phyloP scores from a whole-genome alignment of 2,888 invertebrate species.

The Lasius fuliginosus region DNA sequence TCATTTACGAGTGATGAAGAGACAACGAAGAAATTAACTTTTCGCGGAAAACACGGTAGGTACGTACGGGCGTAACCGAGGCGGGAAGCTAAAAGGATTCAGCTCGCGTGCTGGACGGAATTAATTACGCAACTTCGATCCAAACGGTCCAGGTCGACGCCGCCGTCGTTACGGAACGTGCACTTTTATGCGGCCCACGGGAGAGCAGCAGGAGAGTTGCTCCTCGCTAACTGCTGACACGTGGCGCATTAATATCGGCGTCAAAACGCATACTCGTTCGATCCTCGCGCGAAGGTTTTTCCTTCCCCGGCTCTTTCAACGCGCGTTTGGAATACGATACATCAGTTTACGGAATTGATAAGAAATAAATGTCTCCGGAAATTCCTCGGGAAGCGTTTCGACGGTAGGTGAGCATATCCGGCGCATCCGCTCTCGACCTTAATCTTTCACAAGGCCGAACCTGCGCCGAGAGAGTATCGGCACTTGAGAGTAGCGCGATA shows the following conservation, averaged over 20 bases:
- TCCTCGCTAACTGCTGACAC: slow-evolving; percentile 40
- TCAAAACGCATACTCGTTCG: slow-evolving; percentile 37
- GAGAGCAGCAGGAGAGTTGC: neutral
- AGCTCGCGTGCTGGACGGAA: slow-evolving; percentile 51
- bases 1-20: slow-evolving; percentile 60
- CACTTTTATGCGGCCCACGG: slow-evolving; percentile 27
- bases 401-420: neutral
- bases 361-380: slow-evolving; percentile 34
- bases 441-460: slow-evolving; percentile 44
- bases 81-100: slow-evolving; percentile 64
- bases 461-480: slow-evolving; percentile 23
- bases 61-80: slow-evolving; percentile 38
- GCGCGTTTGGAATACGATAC: neutral
- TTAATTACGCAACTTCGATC: slow-evolving; percentile 67
- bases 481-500: neutral
- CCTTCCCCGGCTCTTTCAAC: neutral
- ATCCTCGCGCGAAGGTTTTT: neutral
- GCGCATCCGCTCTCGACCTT: slow-evolving; percentile 24
- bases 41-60: neutral
- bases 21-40: neutral
- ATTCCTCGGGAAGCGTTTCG: slow-evolving; percentile 12
- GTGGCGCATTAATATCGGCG: slow-evolving; percentile 29
- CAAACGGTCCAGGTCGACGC: slow-evolving; percentile 22
- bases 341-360: slow-evolving; percentile 10
- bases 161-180: slow-evolving; percentile 32